phyloP scores from a whole-genome alignment of 2,888 invertebrate genomes.

The Neria commutata region DNA sequence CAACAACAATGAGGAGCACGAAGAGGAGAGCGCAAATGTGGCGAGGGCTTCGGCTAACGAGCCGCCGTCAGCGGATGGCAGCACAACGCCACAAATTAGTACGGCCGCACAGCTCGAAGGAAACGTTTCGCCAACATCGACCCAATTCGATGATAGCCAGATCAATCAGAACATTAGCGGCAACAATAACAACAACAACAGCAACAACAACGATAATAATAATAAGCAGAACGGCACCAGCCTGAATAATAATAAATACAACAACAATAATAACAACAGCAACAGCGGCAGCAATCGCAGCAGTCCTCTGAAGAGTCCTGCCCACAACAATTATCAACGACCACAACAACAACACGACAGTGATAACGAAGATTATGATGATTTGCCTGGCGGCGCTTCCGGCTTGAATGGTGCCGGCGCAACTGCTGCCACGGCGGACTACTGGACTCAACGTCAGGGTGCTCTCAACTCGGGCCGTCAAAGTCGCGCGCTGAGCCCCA shows the following conservation, averaged over 20 bases:
- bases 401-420: constrained; percentile 30
- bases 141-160: constrained; percentile 41
- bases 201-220: constrained; percentile 28
- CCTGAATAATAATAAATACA: constrained; percentile 19
- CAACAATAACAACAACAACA: constrained; percentile 42
- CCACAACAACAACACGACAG: constrained; percentile 33
- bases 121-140: constrained; percentile 49
- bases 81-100: constrained; percentile 58
- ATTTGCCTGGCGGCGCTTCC: constrained; percentile 36
- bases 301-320: constrained; percentile 47
- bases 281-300: constrained; percentile 37
- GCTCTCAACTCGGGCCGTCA: constrained; percentile 40
- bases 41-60: constrained; percentile 23
- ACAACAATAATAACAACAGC: constrained; percentile 23
- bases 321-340: constrained; percentile 32
- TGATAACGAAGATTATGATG: constrained; percentile 30
- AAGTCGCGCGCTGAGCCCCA: constrained; percentile 45
- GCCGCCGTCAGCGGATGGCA: constrained; percentile 40
- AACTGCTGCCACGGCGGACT: constrained; percentile 35
- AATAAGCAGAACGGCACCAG: constrained; percentile 28
- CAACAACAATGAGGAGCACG: constrained; percentile 29
- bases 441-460: constrained; percentile 55
- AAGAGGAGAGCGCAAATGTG: constrained; percentile 23
- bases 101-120: constrained; percentile 56
- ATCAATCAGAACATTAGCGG: constrained; percentile 39